Conservation (phyloP, 1,140 invertebrate species). For the Bradynema listronoti region DNA sequence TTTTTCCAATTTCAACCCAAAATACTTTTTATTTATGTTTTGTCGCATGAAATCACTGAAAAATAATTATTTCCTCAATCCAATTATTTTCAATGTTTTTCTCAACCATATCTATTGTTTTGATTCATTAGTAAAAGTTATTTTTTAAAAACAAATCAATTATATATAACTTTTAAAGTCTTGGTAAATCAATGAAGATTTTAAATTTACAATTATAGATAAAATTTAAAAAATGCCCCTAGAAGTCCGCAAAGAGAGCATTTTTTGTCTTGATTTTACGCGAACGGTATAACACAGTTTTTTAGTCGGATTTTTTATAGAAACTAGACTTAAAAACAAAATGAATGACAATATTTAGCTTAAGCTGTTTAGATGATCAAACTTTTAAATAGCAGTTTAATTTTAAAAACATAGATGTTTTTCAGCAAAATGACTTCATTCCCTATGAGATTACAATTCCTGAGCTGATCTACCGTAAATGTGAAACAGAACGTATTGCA, state of each 20-base stretch:
- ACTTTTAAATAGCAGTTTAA: not conserved
- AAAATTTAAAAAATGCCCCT: too few relatives aligned
- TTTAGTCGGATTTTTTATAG: not conserved
- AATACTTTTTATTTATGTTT: too few relatives aligned
- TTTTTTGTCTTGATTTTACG: constrained; percentile 23
- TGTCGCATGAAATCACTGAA: too few relatives aligned
- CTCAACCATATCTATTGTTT: too few relatives aligned
- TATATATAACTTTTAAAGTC: too few relatives aligned
- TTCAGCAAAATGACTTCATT: constrained; percentile 28
- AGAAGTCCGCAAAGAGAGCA: constrained; percentile 10
- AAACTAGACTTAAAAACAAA: not conserved
- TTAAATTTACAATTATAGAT: too few relatives aligned
- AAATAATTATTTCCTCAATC: too few relatives aligned
- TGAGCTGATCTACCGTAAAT: constrained; percentile 35
- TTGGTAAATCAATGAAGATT: too few relatives aligned
- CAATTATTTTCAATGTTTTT: too few relatives aligned
- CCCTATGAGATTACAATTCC: constrained; percentile 44
- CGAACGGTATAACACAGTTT: constrained; percentile 16
- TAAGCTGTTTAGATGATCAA: not conserved
- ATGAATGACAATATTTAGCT: not conserved
- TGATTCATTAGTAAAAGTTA: too few relatives aligned
- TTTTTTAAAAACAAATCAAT: too few relatives aligned
- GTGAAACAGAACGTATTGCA: constrained; percentile 36
- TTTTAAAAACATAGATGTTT: not conserved
- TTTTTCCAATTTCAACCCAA: too few relatives aligned